Percentiles rank a stretch among this genome's conserved stretches.
These are phyloP conservation scores for Periplaneta americana DNA, from an alignment of 1,140 invertebrate species.

Conservation along the genomic window DNA sequence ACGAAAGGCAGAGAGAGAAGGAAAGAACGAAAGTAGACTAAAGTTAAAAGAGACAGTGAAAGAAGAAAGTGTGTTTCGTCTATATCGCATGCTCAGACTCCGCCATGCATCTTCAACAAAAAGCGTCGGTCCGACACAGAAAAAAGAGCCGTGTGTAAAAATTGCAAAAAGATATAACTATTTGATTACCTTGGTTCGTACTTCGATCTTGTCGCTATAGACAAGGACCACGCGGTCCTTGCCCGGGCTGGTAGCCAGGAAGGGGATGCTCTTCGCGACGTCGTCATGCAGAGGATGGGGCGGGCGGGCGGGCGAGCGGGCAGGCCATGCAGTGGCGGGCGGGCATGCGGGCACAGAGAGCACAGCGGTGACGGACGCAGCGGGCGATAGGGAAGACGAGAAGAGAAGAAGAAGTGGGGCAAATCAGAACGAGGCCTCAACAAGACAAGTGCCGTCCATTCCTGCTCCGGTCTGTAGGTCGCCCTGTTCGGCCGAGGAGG, in stretches of 20 bases:
- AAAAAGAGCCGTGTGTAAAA: background rate
- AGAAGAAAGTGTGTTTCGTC: background rate
- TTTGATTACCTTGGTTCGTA: conserved; percentile 44
- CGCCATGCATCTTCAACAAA: background rate
- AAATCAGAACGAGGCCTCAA: conserved; percentile 72
- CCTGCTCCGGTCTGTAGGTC: conserved; percentile 67
- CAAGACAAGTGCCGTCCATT: conserved; percentile 75
- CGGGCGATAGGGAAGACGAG: conserved; percentile 16
- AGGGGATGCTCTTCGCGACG: conserved; percentile 23
- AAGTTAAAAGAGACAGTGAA: background rate
- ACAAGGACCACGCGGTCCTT: conserved; percentile 51
- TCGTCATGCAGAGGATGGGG: background rate
- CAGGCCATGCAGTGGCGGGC: conserved; percentile 17
- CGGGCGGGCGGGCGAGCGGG: background rate
- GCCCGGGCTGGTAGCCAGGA: conserved; percentile 25
- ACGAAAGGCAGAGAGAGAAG: too few species aligned
- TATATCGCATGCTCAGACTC: background rate
- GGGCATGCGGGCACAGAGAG: conserved; percentile 13
- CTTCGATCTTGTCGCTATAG: conserved; percentile 51
- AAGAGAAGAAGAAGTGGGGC: conserved; percentile 17
- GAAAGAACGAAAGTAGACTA: background rate
- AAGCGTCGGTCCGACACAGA: background rate
- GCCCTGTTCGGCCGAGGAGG: conserved; percentile 64
- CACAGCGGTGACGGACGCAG: conserved; percentile 2
- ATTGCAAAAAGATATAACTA: background rate